These are phyloP conservation scores for Syngnathoides biaculeatus DNA, from an alignment of 2,113 vertebrate genomes.

Conservation along the genomic window DNA sequence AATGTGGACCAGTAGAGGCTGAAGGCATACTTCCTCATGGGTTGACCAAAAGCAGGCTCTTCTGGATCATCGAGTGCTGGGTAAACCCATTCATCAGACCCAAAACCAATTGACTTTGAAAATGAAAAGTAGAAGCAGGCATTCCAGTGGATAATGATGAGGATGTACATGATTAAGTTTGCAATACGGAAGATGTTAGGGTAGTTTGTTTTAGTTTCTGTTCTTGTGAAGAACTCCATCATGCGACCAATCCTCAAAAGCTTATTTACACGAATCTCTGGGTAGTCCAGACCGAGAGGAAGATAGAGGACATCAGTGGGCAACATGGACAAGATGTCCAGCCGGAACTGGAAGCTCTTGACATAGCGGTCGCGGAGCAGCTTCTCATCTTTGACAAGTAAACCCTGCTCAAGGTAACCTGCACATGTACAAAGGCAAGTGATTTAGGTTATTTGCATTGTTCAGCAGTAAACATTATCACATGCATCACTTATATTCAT, in stretches of 20 bases:
- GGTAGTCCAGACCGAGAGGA: constrained; percentile 84
- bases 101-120: constrained; percentile 89
- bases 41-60: constrained; percentile 78
- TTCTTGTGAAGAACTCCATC: constrained; percentile 93
- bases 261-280: constrained; percentile 92
- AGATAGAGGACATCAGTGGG: constrained; percentile 91
- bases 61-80: constrained; percentile 73
- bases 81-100: constrained; percentile 75
- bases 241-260: constrained; percentile 85
- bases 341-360: constrained; percentile 80
- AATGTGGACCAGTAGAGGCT: constrained; percentile 97
- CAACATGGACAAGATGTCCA: constrained; percentile 85
- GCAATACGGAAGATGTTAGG: constrained; percentile 95
- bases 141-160: constrained; percentile 98
- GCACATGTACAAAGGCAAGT: constrained; percentile 9
- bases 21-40: constrained; percentile 89
- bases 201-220: constrained; percentile 94
- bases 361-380: constrained; percentile 82
- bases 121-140: constrained; percentile 95
- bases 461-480: background rate
- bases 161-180: constrained; percentile 96
- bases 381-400: constrained; percentile 83
- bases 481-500: too few relatives aligned
- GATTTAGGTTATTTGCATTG: background rate
- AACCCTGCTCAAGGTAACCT: constrained; percentile 94